Evolutionary conservation across 2,888 invertebrate species (phyloP).

Genomic region (Drosophila macrospina): DNA sequence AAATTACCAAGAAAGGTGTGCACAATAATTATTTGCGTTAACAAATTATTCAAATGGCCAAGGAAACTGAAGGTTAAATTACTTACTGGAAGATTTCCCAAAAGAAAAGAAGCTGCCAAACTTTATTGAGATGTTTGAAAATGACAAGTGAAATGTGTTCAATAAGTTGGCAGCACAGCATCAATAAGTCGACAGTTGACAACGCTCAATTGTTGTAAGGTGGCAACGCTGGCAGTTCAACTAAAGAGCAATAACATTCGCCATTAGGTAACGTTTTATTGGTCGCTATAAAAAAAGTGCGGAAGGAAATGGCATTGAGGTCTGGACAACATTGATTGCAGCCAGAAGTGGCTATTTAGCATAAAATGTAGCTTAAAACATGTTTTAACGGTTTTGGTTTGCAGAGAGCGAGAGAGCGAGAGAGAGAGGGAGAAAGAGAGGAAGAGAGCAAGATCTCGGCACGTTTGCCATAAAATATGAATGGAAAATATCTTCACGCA

Average conservation of each 20-base stretch:
- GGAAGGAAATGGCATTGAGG: conserved; percentile 2
- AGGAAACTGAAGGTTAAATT: conserved; percentile 11
- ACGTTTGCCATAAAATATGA: conserved; percentile 29
- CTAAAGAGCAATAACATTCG: conserved; percentile 17
- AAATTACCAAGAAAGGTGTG: conserved; percentile 18
- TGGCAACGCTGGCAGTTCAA: conserved; percentile 4
- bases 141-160: background rate
- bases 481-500: conserved; percentile 34
- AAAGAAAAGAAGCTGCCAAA: background rate
- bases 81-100: background rate
- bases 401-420: background rate
- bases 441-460: conserved; percentile 4
- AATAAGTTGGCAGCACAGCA: background rate
- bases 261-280: conserved; percentile 21
- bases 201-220: background rate
- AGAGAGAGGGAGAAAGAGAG: too few species aligned
- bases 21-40: conserved; percentile 18
- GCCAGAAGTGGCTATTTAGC: conserved; percentile 20
- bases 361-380: conserved; percentile 33
- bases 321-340: conserved; percentile 23
- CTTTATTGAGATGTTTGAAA: background rate
- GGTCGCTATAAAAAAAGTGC: conserved; percentile 14
- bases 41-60: conserved; percentile 24
- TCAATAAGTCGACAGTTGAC: background rate
- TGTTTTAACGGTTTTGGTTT: conserved; percentile 14